phyloP scores from a whole-genome alignment of 2,113 vertebrate species.

The Cyprinus carpio region DNA sequence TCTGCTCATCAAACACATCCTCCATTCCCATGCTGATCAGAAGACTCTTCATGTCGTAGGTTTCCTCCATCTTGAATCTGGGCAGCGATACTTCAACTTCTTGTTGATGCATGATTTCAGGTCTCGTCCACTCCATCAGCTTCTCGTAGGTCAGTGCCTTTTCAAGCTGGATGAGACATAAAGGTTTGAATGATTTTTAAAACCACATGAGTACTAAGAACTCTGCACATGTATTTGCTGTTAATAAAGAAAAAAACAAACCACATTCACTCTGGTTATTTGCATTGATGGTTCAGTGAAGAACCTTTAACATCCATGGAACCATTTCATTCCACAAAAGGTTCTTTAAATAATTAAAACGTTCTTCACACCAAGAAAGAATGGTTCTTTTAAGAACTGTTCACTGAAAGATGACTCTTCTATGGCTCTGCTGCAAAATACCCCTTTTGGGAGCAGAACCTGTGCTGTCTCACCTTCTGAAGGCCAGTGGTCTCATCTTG shows the following conservation, averaged over 20 bases:
- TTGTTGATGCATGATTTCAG: conserved; percentile 62
- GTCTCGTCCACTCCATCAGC: conserved; percentile 71
- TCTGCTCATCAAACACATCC: conserved; percentile 66
- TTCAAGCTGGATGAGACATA: conserved; percentile 72
- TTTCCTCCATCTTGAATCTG: conserved; percentile 75
- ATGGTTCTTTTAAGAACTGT: too few relatives aligned
- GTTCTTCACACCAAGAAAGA: too few relatives aligned
- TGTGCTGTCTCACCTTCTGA: conserved; percentile 78
- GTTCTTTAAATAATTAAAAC: too few relatives aligned
- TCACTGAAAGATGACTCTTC: too few relatives aligned
- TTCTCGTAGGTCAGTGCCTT: conserved; percentile 72
- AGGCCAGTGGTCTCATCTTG: conserved; percentile 84
- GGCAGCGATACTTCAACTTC: conserved; percentile 73
- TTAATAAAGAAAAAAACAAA: background rate
- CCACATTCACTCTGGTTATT: background rate
- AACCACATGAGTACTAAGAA: background rate
- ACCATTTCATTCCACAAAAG: too few relatives aligned
- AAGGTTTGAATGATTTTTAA: background rate
- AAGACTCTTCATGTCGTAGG: conserved; percentile 70
- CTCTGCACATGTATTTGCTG: background rate
- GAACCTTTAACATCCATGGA: too few relatives aligned
- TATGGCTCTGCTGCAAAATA: too few relatives aligned
- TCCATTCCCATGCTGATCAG: conserved; percentile 75
- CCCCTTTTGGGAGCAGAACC: background rate
- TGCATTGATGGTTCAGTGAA: too few relatives aligned